Evolutionary conservation across 1,140 invertebrate genomes (phyloP), one percentile per base, ranked within the genome.

Genomic region (Batillaria attramentaria): DNA sequence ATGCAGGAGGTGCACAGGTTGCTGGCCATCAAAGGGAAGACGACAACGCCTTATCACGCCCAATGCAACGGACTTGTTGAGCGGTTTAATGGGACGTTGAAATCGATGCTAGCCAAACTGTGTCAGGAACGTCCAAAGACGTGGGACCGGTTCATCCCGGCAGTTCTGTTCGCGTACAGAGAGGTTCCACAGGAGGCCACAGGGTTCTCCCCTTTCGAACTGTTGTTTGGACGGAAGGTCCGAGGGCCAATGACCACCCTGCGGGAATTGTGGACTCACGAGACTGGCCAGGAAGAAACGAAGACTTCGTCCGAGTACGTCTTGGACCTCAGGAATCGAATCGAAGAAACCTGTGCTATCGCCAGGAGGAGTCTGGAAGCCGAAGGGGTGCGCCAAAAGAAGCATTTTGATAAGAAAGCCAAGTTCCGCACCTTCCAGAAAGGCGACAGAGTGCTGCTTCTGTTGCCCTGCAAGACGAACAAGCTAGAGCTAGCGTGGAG

Each of bases 111-210:
- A 16, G 77, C 74, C 31, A 77, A 65, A 24, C 50, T 87, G 68
- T 89, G 86, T 82, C 65, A 80, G 16, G 80, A 84, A 37, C 70
- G 80, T 54, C 78, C 77, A 8, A 84, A 84, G 79, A 80, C 88
- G 31, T 91, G 89, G 89, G 85, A 91, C 74, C 57, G 73, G 18
- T 84, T 82, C 66, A 54, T 90, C 10, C 82, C 74, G 6, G 39
- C 72, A 0, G 24, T 79, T 5, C 46, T 80, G 20, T 79, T 79
- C 57, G 70, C 70, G 1, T 79, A 79, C 68, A 79, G 72, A 62
- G 72, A 79, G 33, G 78, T 65, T 33, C 79, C 57, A 10, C 79
- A 81, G 24, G 79, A 81, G 0, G 79, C 33, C 6, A 4, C 62
- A 33, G 70, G 50, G 13, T 81, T 78, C 43, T 62, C 62, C 13